phyloP scores from a whole-genome alignment of 2,797 vertebrate genomes.

The Poecile montanus region DNA sequence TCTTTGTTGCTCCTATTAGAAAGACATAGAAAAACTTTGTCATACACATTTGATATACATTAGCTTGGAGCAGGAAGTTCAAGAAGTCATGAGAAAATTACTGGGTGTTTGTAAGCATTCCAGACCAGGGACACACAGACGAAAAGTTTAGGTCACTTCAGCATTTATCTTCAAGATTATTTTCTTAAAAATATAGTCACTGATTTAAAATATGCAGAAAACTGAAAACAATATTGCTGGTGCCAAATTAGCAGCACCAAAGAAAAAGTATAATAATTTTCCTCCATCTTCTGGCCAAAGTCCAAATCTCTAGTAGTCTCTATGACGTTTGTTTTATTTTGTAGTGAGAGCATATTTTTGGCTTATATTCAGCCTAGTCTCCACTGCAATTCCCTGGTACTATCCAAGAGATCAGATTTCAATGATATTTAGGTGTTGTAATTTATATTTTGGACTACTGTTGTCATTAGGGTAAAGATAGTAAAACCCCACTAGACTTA shows the following conservation, averaged over 20 bases:
- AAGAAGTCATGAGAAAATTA: not conserved
- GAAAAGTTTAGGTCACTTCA: not conserved
- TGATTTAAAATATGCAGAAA: not conserved
- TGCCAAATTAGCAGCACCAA: not conserved
- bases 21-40: not conserved
- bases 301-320: not conserved
- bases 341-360: not conserved
- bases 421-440: not conserved
- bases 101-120: accelerated
- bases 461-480: not conserved
- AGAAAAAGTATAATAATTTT: not conserved
- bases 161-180: not conserved
- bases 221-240: not conserved
- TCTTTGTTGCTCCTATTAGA: not conserved
- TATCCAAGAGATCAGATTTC: not conserved
- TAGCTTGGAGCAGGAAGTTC: not conserved
- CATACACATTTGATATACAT: not conserved
- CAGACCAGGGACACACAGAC: not conserved
- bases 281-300: not conserved
- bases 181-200: not conserved
- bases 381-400: not conserved
- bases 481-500: not conserved
- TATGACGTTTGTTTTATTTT: not conserved
- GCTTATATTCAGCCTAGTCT: not conserved
- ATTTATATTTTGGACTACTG: not conserved